These are phyloP conservation scores for Odontocolon sp. DNA, from an alignment of 2,888 invertebrate species.

Conservation along the genomic window DNA sequence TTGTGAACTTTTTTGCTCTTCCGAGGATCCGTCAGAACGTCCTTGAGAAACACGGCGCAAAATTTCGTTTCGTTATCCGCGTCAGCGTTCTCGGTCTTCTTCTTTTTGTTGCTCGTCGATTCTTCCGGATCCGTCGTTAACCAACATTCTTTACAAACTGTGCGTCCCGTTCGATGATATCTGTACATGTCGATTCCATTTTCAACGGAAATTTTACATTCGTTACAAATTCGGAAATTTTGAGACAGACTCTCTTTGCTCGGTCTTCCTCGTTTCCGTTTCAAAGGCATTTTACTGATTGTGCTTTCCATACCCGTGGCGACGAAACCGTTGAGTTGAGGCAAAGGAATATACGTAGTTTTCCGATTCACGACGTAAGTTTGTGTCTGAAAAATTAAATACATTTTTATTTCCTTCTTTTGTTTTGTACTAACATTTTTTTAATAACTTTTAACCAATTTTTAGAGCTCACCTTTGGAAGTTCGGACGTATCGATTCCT, in stretches of 20 bases:
- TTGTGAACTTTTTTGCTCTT: conserved; percentile 60
- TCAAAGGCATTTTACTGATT: conserved; percentile 15
- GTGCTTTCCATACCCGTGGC: conserved; percentile 66
- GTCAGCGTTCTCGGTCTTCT: conserved; percentile 15
- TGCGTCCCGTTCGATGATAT: conserved; percentile 70
- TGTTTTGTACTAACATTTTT: background rate
- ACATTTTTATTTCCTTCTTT: conserved; percentile 17
- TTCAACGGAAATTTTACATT: conserved; percentile 67
- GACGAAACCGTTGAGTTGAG: conserved; percentile 58
- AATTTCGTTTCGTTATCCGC: conserved; percentile 64
- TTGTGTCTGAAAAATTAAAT: conserved; percentile 67
- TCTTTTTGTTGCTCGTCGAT: conserved; percentile 48
- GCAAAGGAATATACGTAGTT: conserved; percentile 58
- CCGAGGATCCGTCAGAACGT: conserved; percentile 65
- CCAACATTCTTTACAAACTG: conserved; percentile 75
- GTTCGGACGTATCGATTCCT: no score
- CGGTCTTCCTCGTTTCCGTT: conserved; percentile 13
- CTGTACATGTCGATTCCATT: conserved; percentile 69
- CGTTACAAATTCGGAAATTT: conserved; percentile 62
- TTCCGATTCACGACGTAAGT: conserved; percentile 72
- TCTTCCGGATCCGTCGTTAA: conserved; percentile 65
- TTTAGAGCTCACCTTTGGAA: conserved; percentile 71
- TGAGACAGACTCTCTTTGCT: no score
- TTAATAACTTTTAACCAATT: background rate
- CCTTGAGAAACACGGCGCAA: conserved; percentile 75